A percentile compares a stretch with the other conserved stretches of the same genome.
Conservation (phyloP, 2,113 vertebrate genomes). For the Corythoichthys intestinalis region DNA sequence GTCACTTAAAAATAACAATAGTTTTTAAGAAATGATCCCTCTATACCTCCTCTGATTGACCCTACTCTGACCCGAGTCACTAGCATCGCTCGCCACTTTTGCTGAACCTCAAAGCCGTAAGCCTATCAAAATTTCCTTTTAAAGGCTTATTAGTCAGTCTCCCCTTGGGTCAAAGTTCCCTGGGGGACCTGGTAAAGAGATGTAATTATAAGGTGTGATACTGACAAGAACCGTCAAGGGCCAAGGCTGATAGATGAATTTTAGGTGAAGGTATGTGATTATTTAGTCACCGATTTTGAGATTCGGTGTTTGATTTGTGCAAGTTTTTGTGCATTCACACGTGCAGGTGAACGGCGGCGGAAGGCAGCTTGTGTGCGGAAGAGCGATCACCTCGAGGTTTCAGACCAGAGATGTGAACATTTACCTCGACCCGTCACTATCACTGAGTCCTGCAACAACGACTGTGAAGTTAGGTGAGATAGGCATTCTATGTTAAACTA, state of each 20-base stretch:
- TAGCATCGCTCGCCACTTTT: slow-evolving; percentile 30
- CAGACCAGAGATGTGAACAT: slow-evolving; percentile 86
- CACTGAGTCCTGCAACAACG: slow-evolving; percentile 82
- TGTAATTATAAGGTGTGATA: slow-evolving; percentile 18
- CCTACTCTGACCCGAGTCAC: slow-evolving; percentile 17
- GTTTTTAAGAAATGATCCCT: neutral
- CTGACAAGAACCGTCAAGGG: neutral
- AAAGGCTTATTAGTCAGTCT: slow-evolving; percentile 15
- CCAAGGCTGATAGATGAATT: slow-evolving; percentile 13
- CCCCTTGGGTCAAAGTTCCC: slow-evolving; percentile 24
- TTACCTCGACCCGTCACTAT: slow-evolving; percentile 64
- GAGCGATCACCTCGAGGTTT: slow-evolving; percentile 81
- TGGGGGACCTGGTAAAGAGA: slow-evolving; percentile 17
- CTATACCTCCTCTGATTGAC: slow-evolving; percentile 18
- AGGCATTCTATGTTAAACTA: no score
- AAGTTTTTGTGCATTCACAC: slow-evolving; percentile 1
- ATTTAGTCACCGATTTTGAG: slow-evolving; percentile 1
- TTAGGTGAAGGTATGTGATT: slow-evolving; percentile 23
- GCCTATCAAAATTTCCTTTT: slow-evolving; percentile 22
- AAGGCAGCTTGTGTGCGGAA: slow-evolving; percentile 80
- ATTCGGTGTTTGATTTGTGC: slow-evolving; percentile 26
- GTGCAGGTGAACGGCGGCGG: slow-evolving; percentile 72
- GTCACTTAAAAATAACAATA: slow-evolving; percentile 19
- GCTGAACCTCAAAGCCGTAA: slow-evolving; percentile 29
- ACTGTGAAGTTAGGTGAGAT: slow-evolving; percentile 89